Percentiles rank a stretch among this genome's conserved stretches.
Conservation (phyloP, 2,888 invertebrate genomes). For the Drosophila gaucha region DNA sequence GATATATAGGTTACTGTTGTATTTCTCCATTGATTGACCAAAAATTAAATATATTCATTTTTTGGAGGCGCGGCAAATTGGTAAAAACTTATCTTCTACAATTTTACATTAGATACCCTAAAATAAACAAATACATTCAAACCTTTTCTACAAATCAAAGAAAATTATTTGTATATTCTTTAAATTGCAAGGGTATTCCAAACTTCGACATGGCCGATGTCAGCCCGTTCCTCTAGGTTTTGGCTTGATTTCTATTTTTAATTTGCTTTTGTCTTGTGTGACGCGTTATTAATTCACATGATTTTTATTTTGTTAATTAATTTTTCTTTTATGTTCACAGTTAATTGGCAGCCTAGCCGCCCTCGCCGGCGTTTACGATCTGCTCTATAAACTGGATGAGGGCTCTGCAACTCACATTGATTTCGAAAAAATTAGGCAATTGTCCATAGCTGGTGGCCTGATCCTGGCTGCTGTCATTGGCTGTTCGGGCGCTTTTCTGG, state of each 20-base stretch:
- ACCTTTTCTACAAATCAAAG: too few relatives aligned
- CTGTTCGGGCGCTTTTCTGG: conserved; percentile 75
- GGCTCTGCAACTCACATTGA: conserved; percentile 64
- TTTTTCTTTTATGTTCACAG: conserved; percentile 43
- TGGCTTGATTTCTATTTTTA: conserved; percentile 19
- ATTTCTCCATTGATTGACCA: too few relatives aligned
- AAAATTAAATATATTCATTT: too few relatives aligned
- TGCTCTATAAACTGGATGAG: conserved; percentile 61
- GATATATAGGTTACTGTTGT: too few relatives aligned
- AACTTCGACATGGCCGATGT: too few relatives aligned
- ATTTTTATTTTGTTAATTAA: conserved; percentile 14
- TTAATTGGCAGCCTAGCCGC: conserved; percentile 71
- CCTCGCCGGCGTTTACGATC: conserved; percentile 69
- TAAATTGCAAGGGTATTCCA: too few relatives aligned
- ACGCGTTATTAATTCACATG: conserved; percentile 43
- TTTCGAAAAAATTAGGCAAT: conserved; percentile 66
- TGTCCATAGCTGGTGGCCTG: conserved; percentile 62
- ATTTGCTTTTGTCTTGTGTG: conserved; percentile 22
- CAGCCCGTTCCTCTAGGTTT: too few relatives aligned
- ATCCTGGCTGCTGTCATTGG: conserved; percentile 73
- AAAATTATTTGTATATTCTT: too few relatives aligned
- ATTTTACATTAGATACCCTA: too few relatives aligned
- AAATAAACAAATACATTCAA: too few relatives aligned
- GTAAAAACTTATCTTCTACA: too few relatives aligned
- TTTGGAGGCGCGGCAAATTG: too few relatives aligned